Conservation (phyloP, 2,888 invertebrate genomes). For the Cataglyphis livida region DNA sequence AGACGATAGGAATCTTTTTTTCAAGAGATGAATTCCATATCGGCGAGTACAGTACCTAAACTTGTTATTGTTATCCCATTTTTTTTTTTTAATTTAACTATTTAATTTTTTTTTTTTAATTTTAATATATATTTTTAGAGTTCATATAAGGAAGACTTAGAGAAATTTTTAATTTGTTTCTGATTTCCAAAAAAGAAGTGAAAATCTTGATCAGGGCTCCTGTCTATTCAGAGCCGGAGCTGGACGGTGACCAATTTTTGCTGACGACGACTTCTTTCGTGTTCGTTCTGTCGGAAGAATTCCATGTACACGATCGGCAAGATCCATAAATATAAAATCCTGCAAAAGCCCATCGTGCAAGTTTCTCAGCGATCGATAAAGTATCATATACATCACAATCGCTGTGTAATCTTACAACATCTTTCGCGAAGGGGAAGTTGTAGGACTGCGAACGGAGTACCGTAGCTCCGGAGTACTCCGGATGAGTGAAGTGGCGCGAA, state of each 20-base stretch:
- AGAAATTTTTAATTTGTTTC: background rate
- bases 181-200: background rate
- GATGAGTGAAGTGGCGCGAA: slow-evolving; percentile 35
- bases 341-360: background rate
- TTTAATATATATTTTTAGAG: background rate
- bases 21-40: too few species aligned
- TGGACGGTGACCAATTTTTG: background rate
- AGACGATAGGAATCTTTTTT: background rate
- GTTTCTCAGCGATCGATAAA: slow-evolving; percentile 13
- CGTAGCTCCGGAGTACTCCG: slow-evolving; percentile 5
- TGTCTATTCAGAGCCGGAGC: background rate
- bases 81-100: background rate
- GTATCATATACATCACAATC: background rate
- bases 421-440: slow-evolving; percentile 2
- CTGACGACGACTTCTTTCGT: background rate
- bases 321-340: slow-evolving; percentile 9
- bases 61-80: background rate
- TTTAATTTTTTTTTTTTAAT: background rate
- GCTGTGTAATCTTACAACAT: slow-evolving; percentile 14
- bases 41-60: background rate
- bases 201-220: background rate
- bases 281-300: background rate
- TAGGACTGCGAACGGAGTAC: background rate
- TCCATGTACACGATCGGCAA: background rate
- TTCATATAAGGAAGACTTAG: background rate